Conservation (phyloP, 2,797 vertebrate species). For the Argentina silus region DNA sequence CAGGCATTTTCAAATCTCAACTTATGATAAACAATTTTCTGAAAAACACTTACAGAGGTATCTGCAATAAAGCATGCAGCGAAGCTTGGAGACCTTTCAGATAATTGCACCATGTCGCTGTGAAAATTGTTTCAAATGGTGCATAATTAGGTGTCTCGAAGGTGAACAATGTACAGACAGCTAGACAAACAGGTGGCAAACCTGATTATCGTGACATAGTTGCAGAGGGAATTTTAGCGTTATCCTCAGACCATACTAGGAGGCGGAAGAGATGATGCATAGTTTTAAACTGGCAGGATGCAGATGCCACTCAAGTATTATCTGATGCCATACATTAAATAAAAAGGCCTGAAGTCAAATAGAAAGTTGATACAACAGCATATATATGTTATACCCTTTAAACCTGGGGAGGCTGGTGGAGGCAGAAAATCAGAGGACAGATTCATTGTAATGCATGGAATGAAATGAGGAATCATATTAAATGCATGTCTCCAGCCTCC, state of each 20-base stretch:
- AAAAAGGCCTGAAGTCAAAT: background rate
- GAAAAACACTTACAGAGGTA: background rate
- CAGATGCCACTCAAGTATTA: constrained; percentile 14
- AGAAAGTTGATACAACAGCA: background rate
- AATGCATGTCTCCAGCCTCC: too few relatives aligned
- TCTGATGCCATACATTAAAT: background rate
- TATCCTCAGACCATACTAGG: constrained; percentile 53
- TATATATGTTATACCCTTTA: too few relatives aligned
- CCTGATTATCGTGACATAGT: constrained; percentile 59
- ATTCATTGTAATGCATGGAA: too few relatives aligned
- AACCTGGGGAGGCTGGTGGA: too few relatives aligned
- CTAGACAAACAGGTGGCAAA: constrained; percentile 73
- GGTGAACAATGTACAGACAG: constrained; percentile 47
- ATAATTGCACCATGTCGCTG: constrained; percentile 51
- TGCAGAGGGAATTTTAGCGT: constrained; percentile 52
- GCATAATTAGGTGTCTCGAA: constrained; percentile 48
- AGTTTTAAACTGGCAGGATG: constrained; percentile 39
- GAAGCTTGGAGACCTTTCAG: constrained; percentile 44
- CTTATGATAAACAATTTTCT: background rate
- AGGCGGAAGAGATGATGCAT: constrained; percentile 63
- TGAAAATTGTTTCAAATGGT: constrained; percentile 50
- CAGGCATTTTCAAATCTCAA: background rate
- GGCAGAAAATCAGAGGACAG: too few relatives aligned
- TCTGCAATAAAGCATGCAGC: constrained; percentile 43
- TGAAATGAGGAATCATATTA: too few relatives aligned